These are phyloP conservation scores for Chloroceryle inda DNA, from an alignment of 2,797 vertebrate species.

Conservation along the genomic window DNA sequence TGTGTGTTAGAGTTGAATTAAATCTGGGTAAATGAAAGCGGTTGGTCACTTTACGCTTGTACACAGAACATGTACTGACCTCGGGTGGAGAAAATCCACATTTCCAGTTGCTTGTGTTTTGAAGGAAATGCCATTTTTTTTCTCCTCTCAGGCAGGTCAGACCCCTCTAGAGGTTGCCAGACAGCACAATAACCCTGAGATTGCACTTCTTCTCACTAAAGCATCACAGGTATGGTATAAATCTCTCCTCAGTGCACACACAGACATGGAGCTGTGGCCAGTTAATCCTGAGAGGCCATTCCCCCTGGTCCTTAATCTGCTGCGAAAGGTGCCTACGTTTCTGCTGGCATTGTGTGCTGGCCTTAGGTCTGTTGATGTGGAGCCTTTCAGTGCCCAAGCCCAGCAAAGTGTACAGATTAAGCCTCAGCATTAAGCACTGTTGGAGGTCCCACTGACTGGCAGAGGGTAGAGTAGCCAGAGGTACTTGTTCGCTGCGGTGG, in stretches of 20 bases:
- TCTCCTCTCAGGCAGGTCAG: constrained; percentile 86
- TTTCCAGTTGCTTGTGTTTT: background rate
- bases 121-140: background rate
- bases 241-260: background rate
- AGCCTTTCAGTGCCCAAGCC: background rate
- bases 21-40: background rate
- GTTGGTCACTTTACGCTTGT: background rate
- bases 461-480: background rate
- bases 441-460: background rate
- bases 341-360: background rate
- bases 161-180: constrained; percentile 92
- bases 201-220: constrained; percentile 94
- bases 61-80: background rate
- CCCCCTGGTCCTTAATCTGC: background rate
- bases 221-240: constrained; percentile 88
- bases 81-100: background rate
- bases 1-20: background rate
- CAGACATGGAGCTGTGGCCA: background rate
- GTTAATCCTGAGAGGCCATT: background rate
- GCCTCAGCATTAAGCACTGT: background rate
- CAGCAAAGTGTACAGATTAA: background rate
- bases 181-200: constrained; percentile 92
- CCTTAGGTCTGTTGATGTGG: background rate
- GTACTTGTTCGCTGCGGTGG: background rate
- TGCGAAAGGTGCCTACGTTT: background rate